Evolutionary conservation across 2,113 vertebrate genomes (phyloP).

Genomic region (Gobius niger): DNA sequence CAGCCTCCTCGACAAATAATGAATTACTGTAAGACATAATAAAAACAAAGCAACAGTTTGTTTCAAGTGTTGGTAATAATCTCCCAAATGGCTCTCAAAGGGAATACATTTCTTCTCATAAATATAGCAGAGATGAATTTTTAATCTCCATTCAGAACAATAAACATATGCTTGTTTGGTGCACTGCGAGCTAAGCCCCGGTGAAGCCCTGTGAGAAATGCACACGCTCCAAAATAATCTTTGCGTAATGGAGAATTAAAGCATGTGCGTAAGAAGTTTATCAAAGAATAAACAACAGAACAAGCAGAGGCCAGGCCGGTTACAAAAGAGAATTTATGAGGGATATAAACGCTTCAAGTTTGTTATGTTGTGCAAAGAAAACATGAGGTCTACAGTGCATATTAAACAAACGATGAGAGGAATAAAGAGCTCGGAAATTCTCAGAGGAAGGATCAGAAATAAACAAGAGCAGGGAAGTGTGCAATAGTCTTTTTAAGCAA

Average conservation of each 20-base stretch:
- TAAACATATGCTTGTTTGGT: not conserved
- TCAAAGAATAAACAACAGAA: conserved; percentile 15
- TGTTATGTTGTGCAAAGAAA: not conserved
- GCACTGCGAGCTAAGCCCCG: too few species aligned
- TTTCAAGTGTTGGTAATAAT: conserved; percentile 29
- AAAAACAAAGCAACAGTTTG: conserved; percentile 27
- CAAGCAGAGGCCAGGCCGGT: conserved; percentile 14
- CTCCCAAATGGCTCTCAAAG: conserved; percentile 25
- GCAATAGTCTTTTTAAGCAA: too few species aligned
- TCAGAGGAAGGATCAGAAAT: too few species aligned
- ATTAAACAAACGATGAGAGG: too few species aligned
- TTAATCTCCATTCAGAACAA: conserved; percentile 6
- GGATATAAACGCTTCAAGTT: conserved; percentile 21
- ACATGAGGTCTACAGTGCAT: too few species aligned
- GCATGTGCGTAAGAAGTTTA: not conserved
- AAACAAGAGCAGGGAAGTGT: too few species aligned
- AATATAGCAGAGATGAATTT: conserved; percentile 4
- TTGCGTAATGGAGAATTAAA: not conserved
- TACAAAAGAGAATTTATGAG: conserved; percentile 22
- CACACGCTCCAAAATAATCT: not conserved
- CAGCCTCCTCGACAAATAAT: conserved; percentile 21
- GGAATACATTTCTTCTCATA: conserved; percentile 14
- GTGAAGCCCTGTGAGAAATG: not conserved
- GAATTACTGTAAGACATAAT: conserved; percentile 20
- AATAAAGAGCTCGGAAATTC: too few species aligned